Percentiles rank a stretch among this genome's conserved stretches.
Conservation (phyloP, 2,797 vertebrate genomes). For the Odontamblyopus rebecca region DNA sequence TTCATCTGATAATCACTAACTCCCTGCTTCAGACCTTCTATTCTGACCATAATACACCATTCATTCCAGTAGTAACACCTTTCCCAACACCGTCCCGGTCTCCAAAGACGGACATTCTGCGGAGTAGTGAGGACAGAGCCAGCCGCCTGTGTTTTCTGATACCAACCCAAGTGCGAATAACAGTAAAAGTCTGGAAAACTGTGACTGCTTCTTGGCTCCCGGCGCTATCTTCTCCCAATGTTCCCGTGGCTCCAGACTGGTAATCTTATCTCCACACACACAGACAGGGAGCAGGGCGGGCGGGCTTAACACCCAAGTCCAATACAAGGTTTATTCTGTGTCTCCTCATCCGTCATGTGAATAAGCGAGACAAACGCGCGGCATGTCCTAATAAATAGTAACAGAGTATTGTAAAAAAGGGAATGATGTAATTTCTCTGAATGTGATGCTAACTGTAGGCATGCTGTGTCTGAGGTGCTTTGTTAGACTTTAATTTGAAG, state of each 20-base stretch:
- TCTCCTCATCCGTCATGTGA: too few relatives aligned
- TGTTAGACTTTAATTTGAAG: too few relatives aligned
- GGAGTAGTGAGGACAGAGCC: neutral
- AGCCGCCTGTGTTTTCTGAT: neutral
- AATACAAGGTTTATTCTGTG: too few relatives aligned
- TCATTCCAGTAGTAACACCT: neutral
- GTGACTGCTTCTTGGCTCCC: constrained; percentile 6
- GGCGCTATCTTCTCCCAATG: neutral
- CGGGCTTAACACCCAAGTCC: neutral
- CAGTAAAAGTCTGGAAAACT: constrained; percentile 9
- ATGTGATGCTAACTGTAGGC: too few relatives aligned
- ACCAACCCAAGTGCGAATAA: constrained; percentile 3
- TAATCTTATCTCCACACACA: neutral
- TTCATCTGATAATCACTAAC: neutral
- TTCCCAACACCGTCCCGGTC: neutral
- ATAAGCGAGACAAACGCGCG: too few relatives aligned
- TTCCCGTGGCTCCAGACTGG: neutral
- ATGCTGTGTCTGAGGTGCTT: too few relatives aligned
- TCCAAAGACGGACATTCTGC: constrained; percentile 8
- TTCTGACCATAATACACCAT: neutral
- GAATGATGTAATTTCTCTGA: too few relatives aligned
- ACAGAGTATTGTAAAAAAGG: too few relatives aligned
- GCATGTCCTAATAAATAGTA: too few relatives aligned
- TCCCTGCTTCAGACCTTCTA: neutral
- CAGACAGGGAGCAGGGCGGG: neutral